Base-by-base conservation (phyloP, 2,888 invertebrate species). In the Rhagophthalmus giganteus region DNA sequence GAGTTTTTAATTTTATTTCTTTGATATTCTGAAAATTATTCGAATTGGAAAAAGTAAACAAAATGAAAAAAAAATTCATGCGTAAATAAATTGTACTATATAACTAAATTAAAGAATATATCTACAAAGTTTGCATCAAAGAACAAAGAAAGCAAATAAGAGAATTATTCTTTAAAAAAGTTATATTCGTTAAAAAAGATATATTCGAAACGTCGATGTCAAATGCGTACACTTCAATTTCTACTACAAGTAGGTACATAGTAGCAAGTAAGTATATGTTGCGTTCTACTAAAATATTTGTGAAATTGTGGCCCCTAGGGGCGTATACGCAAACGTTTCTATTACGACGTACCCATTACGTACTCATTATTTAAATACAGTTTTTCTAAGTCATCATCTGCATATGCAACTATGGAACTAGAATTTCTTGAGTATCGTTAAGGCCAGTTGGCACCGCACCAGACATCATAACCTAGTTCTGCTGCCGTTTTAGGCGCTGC, bases 381-480 rank as follows among this genome's bases (percentile, higher is more conserved):
- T 40, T 47, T 40, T 39, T 33, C 11, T 32, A 13, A 39, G 44
- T 40, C 26, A 27, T 40, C 27, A 33, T 45, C 39, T 45, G 38
- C 39, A 51, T 40, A 51, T 51, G 34, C 33, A 45, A 46, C 35
- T 51, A 26, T 30, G 25, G 33, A 39, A 38, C 20, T 34, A 41
- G 30, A 46, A 39, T 35, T 51, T 46, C 40, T 40, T 46, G 31
- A 45, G 20, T 46, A 47, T 57, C 61, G 57, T 61, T 60, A 60
- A 39, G 53, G 47, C 52, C 59, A 62, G 57, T 62, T 59, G 61
- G 61, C 61, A 60, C 51, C 47, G 54, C 41, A 54, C 61, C 60
- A 62, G 60, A 62, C 61, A 60, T 57, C 61, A 59, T 60, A 62
- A 60, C 59, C 61, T 45, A 60, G 55, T 60, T 62, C 55, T 51